These are phyloP conservation scores for Oryzias curvinotus DNA, from an alignment of 2,113 vertebrate genomes.

Conservation along the genomic window DNA sequence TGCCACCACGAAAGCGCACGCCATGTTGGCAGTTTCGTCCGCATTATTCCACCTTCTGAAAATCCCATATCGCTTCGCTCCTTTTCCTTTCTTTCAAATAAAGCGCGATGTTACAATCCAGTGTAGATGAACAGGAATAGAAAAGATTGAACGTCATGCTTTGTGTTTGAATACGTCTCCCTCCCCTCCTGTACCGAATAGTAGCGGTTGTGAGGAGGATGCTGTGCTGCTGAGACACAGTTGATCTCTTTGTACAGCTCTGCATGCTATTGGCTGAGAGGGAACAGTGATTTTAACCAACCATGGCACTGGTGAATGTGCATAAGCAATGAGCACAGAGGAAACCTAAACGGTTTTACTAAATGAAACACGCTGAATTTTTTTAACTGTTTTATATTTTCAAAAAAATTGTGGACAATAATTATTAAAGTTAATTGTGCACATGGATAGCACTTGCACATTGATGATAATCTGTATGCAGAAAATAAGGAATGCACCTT, in stretches of 20 bases:
- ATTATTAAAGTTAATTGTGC: too few species aligned
- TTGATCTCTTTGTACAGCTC: constrained; percentile 82
- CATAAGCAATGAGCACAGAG: constrained; percentile 25
- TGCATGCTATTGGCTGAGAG: constrained; percentile 76
- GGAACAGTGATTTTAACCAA: constrained; percentile 66
- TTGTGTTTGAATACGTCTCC: constrained; percentile 46
- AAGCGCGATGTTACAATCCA: constrained; percentile 37
- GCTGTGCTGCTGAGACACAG: constrained; percentile 67
- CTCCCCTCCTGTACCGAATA: constrained; percentile 53
- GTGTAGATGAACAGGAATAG: constrained; percentile 18
- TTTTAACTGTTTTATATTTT: too few species aligned
- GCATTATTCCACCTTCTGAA: constrained; percentile 59
- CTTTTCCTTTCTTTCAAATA: constrained; percentile 12
- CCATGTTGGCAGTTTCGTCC: constrained; percentile 59
- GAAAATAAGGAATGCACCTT: too few species aligned
- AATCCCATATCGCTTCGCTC: constrained; percentile 43
- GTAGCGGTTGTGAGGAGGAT: constrained; percentile 66
- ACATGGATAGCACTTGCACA: too few species aligned
- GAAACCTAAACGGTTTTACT: neutral
- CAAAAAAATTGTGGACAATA: too few species aligned
- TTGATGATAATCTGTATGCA: too few species aligned
- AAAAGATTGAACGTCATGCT: constrained; percentile 48
- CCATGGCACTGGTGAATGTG: constrained; percentile 24
- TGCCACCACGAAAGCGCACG: constrained; percentile 62
- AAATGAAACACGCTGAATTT: too few species aligned